These are phyloP conservation scores for Gallinago jamesoni DNA, from an alignment of 2,113 vertebrate species.

Conservation along the genomic window DNA sequence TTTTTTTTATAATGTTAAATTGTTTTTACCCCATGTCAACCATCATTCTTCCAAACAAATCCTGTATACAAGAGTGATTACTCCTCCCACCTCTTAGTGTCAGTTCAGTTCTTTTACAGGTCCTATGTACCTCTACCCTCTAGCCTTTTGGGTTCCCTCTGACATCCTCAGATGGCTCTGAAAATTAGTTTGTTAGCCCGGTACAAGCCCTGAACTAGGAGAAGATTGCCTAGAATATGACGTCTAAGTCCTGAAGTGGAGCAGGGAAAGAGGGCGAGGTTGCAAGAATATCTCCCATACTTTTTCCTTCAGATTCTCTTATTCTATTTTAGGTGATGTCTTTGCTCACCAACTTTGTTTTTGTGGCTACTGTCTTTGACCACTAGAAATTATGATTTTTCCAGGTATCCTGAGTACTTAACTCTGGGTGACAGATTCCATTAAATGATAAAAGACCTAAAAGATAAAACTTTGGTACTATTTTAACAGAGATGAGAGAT, in stretches of 20 bases:
- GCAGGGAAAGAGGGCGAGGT: background rate
- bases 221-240: background rate
- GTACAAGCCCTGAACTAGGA: background rate
- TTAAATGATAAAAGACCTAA: constrained; percentile 13
- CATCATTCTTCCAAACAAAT: background rate
- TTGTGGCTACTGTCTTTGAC: background rate
- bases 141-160: background rate
- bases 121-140: background rate
- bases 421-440: background rate
- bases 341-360: background rate
- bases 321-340: background rate
- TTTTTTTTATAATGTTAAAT: background rate
- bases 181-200: background rate
- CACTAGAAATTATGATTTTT: background rate
- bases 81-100: background rate
- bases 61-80: background rate
- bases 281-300: background rate
- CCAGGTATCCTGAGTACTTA: background rate
- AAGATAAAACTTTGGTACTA: background rate
- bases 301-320: background rate
- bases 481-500: background rate
- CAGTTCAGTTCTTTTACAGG: background rate
- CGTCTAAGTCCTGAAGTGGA: accelerated
- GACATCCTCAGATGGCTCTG: background rate
- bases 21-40: background rate